phyloP scores from a whole-genome alignment of 1,140 invertebrate species.

The Drosophila biarmipes region DNA sequence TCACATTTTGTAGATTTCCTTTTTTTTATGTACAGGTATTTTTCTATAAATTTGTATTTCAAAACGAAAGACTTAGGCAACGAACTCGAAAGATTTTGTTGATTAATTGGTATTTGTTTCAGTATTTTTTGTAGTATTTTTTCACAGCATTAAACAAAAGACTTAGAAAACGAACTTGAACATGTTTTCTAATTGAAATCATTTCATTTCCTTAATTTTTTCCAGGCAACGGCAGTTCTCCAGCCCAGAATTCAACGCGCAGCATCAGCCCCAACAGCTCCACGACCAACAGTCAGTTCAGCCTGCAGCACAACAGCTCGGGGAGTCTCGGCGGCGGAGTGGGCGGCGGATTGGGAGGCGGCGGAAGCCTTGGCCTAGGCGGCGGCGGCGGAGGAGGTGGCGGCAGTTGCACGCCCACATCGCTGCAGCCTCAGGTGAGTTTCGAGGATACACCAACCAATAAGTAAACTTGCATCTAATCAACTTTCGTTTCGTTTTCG shows the following conservation, averaged over 20 bases:
- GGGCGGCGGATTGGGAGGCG: conserved; percentile 52
- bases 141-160: background rate
- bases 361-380: conserved; percentile 71
- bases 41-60: no score
- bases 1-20: no score
- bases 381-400: conserved; percentile 54
- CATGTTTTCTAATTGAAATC: conserved; percentile 4
- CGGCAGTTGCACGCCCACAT: conserved; percentile 82
- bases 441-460: background rate
- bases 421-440: conserved; percentile 80
- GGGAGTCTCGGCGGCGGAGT: conserved; percentile 78
- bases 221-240: conserved; percentile 84
- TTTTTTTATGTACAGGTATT: no score
- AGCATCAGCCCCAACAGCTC: conserved; percentile 84
- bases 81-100: conserved; percentile 47
- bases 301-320: conserved; percentile 83
- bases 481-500: conserved; percentile 15
- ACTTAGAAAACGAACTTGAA: conserved; percentile 1
- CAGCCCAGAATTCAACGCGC: conserved; percentile 84
- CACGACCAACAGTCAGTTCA: conserved; percentile 84
- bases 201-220: conserved; percentile 9
- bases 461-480: background rate
- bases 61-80: conserved; percentile 64
- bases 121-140: no score
- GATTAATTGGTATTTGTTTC: no score